A percentile compares a stretch with the other conserved stretches of the same genome.
Evolutionary conservation across 1,140 invertebrate species (phyloP).

Genomic region (Heliconius eleuchia): DNA sequence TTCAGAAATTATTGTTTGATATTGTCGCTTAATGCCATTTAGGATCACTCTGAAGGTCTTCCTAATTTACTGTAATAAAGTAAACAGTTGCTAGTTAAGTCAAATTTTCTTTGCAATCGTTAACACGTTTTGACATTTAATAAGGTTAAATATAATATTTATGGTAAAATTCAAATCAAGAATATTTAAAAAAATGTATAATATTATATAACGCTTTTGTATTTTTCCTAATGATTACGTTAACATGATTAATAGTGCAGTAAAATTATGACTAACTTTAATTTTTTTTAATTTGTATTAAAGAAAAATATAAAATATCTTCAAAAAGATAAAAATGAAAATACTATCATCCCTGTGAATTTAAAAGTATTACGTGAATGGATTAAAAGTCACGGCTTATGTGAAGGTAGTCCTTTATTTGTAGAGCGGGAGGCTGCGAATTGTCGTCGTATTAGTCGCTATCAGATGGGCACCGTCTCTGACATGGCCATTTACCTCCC

Average conservation of each 20-base stretch:
- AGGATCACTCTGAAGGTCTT: conserved; percentile 57
- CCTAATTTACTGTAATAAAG: conserved; percentile 47
- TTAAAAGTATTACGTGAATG: conserved; percentile 22
- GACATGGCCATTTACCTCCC: conserved; percentile 44
- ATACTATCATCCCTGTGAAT: neutral
- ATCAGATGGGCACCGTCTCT: conserved; percentile 58
- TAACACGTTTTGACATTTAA: neutral
- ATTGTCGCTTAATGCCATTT: conserved; percentile 70
- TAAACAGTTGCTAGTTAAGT: conserved; percentile 44
- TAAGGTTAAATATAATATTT: neutral
- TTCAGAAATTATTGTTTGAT: conserved; percentile 81
- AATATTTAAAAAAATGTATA: neutral
- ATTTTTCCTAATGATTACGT: too few relatives aligned
- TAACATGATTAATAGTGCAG: too few relatives aligned
- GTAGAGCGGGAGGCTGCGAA: conserved; percentile 64
- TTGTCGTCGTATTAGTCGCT: conserved; percentile 74
- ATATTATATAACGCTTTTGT: too few relatives aligned
- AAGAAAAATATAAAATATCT: too few relatives aligned
- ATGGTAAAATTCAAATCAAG: neutral
- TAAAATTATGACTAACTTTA: too few relatives aligned
- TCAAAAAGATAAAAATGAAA: too few relatives aligned
- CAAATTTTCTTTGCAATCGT: neutral
- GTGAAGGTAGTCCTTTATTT: conserved; percentile 48
- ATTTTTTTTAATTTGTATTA: too few relatives aligned
- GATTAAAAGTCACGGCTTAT: conserved; percentile 44